phyloP scores from a whole-genome alignment of 2,113 vertebrate species.

The Oreochromis tanganicae region DNA sequence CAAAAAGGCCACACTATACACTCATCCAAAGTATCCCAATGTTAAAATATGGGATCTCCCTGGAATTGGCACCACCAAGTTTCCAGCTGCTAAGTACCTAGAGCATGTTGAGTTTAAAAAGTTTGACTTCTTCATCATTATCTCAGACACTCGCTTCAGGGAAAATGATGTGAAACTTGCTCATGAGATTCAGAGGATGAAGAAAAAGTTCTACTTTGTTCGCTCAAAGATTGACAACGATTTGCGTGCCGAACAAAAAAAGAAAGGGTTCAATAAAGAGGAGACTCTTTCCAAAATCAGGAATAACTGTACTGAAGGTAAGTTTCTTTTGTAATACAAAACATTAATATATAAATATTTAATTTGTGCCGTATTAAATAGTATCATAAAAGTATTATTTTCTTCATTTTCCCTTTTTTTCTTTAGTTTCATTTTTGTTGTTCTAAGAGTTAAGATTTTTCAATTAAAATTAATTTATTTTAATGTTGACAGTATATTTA shows the following conservation, averaged over 20 bases:
- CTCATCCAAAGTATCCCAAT: not conserved
- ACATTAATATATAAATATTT: not conserved
- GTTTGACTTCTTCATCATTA: conserved; percentile 37
- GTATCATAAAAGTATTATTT: not conserved
- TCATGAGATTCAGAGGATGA: not conserved
- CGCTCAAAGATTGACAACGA: conserved; percentile 3
- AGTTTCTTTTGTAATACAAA: not conserved
- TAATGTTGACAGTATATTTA: not conserved
- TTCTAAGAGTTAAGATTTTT: not conserved
- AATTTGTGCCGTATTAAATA: not conserved
- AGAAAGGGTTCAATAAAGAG: not conserved
- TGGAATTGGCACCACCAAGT: not conserved
- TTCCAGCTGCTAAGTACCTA: conserved; percentile 5
- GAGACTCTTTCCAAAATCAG: not conserved
- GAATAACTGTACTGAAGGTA: not conserved
- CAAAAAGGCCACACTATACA: not conserved
- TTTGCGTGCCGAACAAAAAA: not conserved
- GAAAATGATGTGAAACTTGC: conserved; percentile 16
- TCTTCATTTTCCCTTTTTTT: not conserved
- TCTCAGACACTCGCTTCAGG: not conserved
- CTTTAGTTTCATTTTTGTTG: not conserved
- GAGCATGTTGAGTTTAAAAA: not conserved
- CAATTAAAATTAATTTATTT: not conserved
- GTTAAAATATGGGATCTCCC: conserved; percentile 13
- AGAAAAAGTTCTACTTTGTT: conserved; percentile 7